Conservation (phyloP, 2,888 invertebrate genomes). For the Lasius platythorax region DNA sequence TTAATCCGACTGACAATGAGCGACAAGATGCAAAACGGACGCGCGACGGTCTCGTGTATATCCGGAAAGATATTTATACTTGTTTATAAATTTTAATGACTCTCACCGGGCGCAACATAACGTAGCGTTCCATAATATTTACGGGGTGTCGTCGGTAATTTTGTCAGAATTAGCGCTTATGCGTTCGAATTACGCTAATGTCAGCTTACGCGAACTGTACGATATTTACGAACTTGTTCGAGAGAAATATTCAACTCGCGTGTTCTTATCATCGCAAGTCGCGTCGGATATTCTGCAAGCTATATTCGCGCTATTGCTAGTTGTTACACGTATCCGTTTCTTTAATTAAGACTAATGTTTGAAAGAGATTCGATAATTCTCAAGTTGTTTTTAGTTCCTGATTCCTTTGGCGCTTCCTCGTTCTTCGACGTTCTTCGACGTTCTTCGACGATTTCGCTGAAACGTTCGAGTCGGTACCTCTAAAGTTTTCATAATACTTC, state of each 20-base stretch:
- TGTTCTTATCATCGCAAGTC: slow-evolving; percentile 1
- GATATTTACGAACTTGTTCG: not conserved
- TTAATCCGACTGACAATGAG: slow-evolving; percentile 10
- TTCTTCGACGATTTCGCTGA: not conserved
- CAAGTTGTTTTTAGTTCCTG: not conserved
- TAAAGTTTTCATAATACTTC: slow-evolving; percentile 19
- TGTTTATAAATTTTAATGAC: slow-evolving; percentile 31
- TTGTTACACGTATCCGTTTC: slow-evolving; percentile 1
- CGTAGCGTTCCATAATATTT: not conserved
- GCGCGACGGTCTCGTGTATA: not conserved
- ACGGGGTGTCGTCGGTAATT: not conserved
- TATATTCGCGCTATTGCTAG: slow-evolving; percentile 3
- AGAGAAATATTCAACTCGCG: not conserved
- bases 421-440: not conserved
- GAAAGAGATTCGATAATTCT: not conserved
- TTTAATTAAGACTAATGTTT: slow-evolving; percentile 15
- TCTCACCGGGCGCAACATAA: not conserved
- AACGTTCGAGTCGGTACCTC: not conserved
- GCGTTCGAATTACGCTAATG: not conserved
- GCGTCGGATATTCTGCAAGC: not conserved
- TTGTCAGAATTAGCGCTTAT: not conserved
- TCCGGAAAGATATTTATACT: slow-evolving; percentile 3
- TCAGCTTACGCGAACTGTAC: not conserved
- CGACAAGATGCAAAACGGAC: not conserved
- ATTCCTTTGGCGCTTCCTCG: not conserved